Evolutionary conservation across 2,888 invertebrate genomes (phyloP).

Genomic region (Sepioteuthis lessoniana): DNA sequence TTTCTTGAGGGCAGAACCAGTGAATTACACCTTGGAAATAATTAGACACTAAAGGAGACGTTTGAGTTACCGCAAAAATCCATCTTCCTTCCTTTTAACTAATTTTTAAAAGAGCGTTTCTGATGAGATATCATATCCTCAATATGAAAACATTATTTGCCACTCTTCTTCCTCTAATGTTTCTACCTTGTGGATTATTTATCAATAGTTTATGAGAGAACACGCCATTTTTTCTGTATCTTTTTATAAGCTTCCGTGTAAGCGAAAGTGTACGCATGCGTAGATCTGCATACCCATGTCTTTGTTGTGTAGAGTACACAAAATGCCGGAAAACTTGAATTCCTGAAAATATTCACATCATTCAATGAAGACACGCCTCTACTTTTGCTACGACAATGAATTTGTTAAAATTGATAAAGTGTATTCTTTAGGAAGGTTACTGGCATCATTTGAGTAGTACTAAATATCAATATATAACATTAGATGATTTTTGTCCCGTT

Average conservation of each 20-base stretch:
- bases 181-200: background rate
- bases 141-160: background rate
- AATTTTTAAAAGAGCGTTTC: background rate
- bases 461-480: too few species aligned
- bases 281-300: background rate
- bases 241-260: background rate
- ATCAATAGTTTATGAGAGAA: background rate
- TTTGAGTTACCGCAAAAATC: background rate
- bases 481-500: too few species aligned
- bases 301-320: background rate
- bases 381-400: background rate
- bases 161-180: background rate
- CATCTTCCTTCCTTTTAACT: background rate
- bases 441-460: too few species aligned
- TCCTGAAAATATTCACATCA: background rate
- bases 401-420: background rate
- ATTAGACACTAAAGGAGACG: background rate
- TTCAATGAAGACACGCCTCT: background rate
- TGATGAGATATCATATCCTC: background rate
- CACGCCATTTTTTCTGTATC: too few species aligned
- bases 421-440: background rate
- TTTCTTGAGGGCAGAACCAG: background rate
- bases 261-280: background rate
- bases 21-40: constrained; percentile 10
- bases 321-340: background rate